Evolutionary conservation across 2,888 invertebrate genomes (phyloP), one percentile per base, ranked within the genome.

Genomic region (Diplolepis rosae): DNA sequence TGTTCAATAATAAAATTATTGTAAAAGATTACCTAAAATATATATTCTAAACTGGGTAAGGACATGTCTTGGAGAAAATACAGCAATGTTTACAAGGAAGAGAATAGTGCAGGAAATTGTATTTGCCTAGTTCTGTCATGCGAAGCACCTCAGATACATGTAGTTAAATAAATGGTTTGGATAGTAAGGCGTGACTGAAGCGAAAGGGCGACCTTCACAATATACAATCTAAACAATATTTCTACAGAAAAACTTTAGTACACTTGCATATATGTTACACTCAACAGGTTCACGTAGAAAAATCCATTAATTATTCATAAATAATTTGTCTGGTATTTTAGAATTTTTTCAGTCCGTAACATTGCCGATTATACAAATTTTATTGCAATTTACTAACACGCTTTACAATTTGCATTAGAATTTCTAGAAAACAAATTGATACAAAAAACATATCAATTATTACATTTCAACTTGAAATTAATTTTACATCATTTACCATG

Each of bases 291-390:
- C 32, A 13, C 22, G 13, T 56, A 32, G 9, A 22, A 22, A 24
- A 39, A 61, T 61, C 39, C 61, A 61, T 61, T 39, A 61, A 61
- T 61, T 61, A 61, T 61, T 61, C 61, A 61, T 61, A 61, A 61
- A 61, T 61, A 61, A 61, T 61, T 61, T 61, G 24, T 61, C 61
- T 35, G 24, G 39, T 39, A 61, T 24, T 61, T 61, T 61, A 24
- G 24, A 24, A 39, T 61, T 39, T 35, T 54, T 54, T 61, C 39
- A 39, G 39, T 35, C 35, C 35, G 39, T 61, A 61, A 39, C 22
- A 24, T 39, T 39, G 24, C 61, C 24, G n/a, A 24, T 61, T 61
- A 61, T n/a, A 61, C 39, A 27, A 61, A 61, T 61, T 61, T 61
- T n/a, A 61, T 61, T 39, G 24, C 27, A 61, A 61, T 39, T 61